Conservation (phyloP, 2,113 vertebrate species). For the Cichladusa arquata region DNA sequence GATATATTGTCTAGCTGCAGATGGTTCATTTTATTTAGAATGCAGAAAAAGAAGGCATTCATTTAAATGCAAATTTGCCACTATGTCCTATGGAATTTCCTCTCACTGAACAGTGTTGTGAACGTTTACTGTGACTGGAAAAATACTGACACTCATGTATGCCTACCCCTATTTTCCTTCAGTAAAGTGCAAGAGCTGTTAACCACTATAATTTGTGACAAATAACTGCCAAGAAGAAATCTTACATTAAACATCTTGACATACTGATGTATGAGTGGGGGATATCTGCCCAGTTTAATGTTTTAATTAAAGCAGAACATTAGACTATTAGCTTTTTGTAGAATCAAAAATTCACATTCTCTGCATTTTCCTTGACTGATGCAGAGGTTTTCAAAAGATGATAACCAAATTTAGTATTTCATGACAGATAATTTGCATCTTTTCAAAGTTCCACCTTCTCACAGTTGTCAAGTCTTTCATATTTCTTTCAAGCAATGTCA, state of each 20-base stretch:
- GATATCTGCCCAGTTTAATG: not conserved
- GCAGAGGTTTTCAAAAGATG: not conserved
- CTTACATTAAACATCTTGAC: not conserved
- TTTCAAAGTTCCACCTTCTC: not conserved
- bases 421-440: not conserved
- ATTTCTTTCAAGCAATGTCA: not conserved
- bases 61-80: conserved; percentile 7
- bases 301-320: not conserved
- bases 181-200: not conserved
- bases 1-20: not conserved
- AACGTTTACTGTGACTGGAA: not conserved
- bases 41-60: not conserved
- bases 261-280: not conserved
- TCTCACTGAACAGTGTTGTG: not conserved
- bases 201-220: not conserved
- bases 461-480: not conserved
- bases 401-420: not conserved
- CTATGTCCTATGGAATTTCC: not conserved
- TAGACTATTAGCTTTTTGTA: not conserved
- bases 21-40: not conserved
- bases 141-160: not conserved
- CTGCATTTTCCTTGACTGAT: not conserved
- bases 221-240: not conserved
- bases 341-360: not conserved
- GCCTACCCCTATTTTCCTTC: not conserved